Percentiles rank a stretch among this genome's conserved stretches.
These are phyloP conservation scores for Incurvaria masculella DNA, from an alignment of 2,888 invertebrate species.

Conservation along the genomic window DNA sequence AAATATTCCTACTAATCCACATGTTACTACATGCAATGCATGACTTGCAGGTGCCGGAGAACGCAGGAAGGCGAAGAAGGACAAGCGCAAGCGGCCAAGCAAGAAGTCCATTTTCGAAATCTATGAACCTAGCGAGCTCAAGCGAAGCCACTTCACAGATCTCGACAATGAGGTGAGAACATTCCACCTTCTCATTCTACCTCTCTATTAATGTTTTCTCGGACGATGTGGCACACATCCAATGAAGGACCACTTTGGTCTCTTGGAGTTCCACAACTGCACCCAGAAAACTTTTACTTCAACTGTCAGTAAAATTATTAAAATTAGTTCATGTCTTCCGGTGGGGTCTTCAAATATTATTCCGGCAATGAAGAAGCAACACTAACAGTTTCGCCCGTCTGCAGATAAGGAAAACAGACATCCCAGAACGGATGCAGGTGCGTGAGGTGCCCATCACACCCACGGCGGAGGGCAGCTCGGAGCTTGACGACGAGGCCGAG, in stretches of 20 bases:
- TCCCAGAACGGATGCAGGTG: constrained; percentile 91
- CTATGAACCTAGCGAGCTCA: constrained; percentile 96
- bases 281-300: too few species aligned
- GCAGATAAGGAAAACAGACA: constrained; percentile 79
- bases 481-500: constrained; percentile 91
- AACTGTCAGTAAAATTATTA: too few species aligned
- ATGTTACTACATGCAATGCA: constrained; percentile 18
- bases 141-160: constrained; percentile 94
- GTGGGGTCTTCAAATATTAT: too few species aligned
- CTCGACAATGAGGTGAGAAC: constrained; percentile 85
- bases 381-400: too few species aligned
- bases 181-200: too few species aligned
- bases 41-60: too few species aligned
- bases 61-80: constrained; percentile 68
- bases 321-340: too few species aligned
- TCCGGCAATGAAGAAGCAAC: too few species aligned
- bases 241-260: too few species aligned
- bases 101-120: constrained; percentile 90
- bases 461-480: constrained; percentile 78
- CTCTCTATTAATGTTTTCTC: too few species aligned
- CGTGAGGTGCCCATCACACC: constrained; percentile 83
- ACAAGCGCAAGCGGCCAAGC: constrained; percentile 70
- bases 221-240: too few species aligned
- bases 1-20: constrained; percentile 14
- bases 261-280: too few species aligned